A percentile compares a stretch with the other conserved stretches of the same genome.
Conservation (phyloP, 1,140 invertebrate species). For the Musca vetustissima region DNA sequence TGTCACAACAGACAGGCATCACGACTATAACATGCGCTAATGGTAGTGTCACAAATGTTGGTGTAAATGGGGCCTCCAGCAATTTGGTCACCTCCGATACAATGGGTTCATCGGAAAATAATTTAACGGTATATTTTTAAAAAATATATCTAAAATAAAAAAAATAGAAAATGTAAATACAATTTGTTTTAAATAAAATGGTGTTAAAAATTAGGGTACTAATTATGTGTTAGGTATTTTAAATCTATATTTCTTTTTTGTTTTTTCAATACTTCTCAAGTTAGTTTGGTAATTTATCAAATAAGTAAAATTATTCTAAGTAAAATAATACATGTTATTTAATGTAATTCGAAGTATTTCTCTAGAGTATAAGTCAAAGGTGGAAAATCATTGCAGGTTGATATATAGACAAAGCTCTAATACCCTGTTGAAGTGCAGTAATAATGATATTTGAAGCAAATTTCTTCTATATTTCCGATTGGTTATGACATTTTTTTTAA, state of each 20-base stretch:
- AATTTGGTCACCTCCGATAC: conserved; percentile 48
- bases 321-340: no score
- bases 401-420: not conserved
- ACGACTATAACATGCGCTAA: conserved; percentile 38
- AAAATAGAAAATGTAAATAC: conserved; percentile 39
- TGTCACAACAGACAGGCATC: conserved; percentile 28
- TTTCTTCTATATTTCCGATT: no score
- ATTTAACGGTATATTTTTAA: conserved; percentile 51
- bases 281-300: not conserved
- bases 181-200: conserved; percentile 68
- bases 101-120: conserved; percentile 55
- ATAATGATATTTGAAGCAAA: no score
- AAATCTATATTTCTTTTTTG: not conserved
- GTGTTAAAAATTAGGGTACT: conserved; percentile 43
- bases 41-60: conserved; percentile 28
- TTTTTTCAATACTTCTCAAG: not conserved
- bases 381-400: no score
- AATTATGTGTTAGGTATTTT: not conserved
- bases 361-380: no score
- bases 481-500: no score
- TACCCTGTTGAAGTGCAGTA: no score
- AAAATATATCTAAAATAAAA: conserved; percentile 42
- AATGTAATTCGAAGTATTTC: no score
- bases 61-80: conserved; percentile 27
- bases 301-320: no score